Evolutionary conservation across 2,113 vertebrate species (phyloP).

Genomic region (Passer montanus): DNA sequence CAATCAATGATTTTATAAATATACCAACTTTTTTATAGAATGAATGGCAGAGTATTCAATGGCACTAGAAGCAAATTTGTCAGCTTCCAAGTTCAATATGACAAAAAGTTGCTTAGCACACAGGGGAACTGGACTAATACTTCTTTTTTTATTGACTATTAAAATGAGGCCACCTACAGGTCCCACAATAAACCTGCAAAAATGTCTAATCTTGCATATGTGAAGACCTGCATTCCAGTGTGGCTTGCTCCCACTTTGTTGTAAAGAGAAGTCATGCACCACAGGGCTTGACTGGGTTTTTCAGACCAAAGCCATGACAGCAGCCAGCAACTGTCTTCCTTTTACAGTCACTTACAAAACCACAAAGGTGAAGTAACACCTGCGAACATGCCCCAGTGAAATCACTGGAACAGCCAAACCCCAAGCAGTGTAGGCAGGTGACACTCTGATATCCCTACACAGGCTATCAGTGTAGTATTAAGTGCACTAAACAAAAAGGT

Average conservation of each 20-base stretch:
- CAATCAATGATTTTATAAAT: background rate
- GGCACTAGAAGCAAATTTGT: background rate
- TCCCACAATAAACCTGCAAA: conserved; percentile 16
- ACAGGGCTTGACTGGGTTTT: background rate
- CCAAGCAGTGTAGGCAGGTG: background rate
- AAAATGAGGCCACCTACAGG: conserved; percentile 49
- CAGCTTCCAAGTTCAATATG: background rate
- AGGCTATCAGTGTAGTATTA: background rate
- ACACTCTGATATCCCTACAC: background rate
- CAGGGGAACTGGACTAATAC: background rate
- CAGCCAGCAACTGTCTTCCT: background rate
- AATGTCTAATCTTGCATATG: background rate
- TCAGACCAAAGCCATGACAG: background rate
- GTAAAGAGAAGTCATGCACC: background rate
- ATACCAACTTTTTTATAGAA: background rate
- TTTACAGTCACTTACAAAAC: background rate
- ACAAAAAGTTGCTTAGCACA: background rate
- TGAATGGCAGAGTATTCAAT: background rate
- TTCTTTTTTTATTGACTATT: conserved; percentile 43
- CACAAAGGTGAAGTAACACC: background rate
- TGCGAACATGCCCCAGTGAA: background rate
- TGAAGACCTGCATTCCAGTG: background rate
- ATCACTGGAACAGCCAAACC: background rate
- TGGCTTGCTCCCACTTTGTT: background rate
- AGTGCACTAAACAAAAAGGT: background rate